Percentiles rank a stretch among this genome's conserved stretches.
Conservation (phyloP, 2,888 invertebrate genomes). For the Drosophila dives region DNA sequence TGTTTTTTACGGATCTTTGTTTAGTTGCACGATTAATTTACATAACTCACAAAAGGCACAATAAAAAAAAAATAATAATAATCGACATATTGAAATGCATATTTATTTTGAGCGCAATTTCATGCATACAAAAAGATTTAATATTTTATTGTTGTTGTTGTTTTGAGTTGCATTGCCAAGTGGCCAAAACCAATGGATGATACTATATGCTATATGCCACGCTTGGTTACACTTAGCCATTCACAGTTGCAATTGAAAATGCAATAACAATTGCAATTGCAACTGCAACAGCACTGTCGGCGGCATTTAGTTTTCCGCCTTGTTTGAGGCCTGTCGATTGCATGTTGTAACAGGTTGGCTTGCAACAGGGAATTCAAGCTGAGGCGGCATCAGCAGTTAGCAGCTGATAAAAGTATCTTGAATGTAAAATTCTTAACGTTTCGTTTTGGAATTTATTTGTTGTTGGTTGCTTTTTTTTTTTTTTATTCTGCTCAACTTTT, state of each 20-base stretch:
- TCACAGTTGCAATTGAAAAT: constrained; percentile 19
- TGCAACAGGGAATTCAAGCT: constrained; percentile 53
- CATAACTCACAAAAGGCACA: neutral
- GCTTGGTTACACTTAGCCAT: constrained; percentile 47
- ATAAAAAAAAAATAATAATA: neutral
- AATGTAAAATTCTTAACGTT: constrained; percentile 65
- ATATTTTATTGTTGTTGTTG: neutral
- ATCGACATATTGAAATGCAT: neutral
- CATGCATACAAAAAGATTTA: neutral
- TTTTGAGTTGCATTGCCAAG: constrained; percentile 10
- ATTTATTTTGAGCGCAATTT: neutral
- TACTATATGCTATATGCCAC: constrained; percentile 32
- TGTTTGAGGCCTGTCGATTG: constrained; percentile 65
- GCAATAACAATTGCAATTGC: neutral
- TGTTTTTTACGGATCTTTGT: neutral
- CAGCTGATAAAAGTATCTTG: constrained; percentile 67
- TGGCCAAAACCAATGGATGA: constrained; percentile 27
- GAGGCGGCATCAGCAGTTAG: constrained; percentile 32
- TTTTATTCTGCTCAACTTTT: constrained; percentile 27
- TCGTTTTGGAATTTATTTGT: constrained; percentile 65
- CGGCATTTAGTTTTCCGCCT: constrained; percentile 47
- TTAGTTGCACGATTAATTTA: neutral
- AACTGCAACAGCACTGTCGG: constrained; percentile 12
- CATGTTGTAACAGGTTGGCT: constrained; percentile 68
- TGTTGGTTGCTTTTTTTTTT: constrained; percentile 10